Percentiles rank a stretch among this genome's conserved stretches.
These are phyloP conservation scores for Brachyptera putata DNA, from an alignment of 2,888 invertebrate species.

Conservation along the genomic window DNA sequence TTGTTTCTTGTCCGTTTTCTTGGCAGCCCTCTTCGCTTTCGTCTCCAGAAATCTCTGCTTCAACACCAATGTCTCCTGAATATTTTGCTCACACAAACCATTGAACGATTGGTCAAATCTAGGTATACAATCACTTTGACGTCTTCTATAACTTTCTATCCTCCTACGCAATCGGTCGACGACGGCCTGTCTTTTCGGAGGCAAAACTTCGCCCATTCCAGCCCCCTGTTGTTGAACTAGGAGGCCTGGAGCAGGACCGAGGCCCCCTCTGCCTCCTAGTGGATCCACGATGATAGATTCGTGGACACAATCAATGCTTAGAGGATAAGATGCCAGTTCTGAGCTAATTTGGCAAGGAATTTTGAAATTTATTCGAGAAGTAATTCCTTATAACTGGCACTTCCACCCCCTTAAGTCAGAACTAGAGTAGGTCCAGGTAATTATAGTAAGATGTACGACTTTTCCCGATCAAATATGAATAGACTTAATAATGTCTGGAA, in stretches of 20 bases:
- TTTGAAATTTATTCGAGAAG: neutral
- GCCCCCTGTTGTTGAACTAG: conserved; percentile 50
- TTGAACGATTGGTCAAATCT: conserved; percentile 84
- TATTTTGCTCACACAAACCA: conserved; percentile 84
- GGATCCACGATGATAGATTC: conserved; percentile 18
- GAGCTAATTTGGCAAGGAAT: conserved; percentile 20
- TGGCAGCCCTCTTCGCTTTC: conserved; percentile 80
- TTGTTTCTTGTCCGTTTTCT: conserved; percentile 70
- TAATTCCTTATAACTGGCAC: too few relatives aligned
- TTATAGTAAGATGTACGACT: too few relatives aligned
- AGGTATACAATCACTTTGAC: conserved; percentile 81
- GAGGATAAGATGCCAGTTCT: conserved; percentile 12
- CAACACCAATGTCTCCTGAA: conserved; percentile 80
- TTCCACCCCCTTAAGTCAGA: neutral
- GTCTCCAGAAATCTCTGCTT: conserved; percentile 88
- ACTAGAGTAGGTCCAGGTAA: too few relatives aligned
- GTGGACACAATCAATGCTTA: conserved; percentile 11
- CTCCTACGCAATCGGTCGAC: conserved; percentile 79
- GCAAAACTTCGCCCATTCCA: conserved; percentile 59
- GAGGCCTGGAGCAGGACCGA: conserved; percentile 43
- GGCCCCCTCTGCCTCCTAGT: conserved; percentile 21
- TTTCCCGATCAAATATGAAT: too few relatives aligned
- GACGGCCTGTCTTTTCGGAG: conserved; percentile 78
- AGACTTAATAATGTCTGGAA: too few relatives aligned
- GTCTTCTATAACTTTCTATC: conserved; percentile 80